These are phyloP conservation scores for Pyrocoelia pectoralis DNA, from an alignment of 2,888 invertebrate genomes.

Conservation along the genomic window DNA sequence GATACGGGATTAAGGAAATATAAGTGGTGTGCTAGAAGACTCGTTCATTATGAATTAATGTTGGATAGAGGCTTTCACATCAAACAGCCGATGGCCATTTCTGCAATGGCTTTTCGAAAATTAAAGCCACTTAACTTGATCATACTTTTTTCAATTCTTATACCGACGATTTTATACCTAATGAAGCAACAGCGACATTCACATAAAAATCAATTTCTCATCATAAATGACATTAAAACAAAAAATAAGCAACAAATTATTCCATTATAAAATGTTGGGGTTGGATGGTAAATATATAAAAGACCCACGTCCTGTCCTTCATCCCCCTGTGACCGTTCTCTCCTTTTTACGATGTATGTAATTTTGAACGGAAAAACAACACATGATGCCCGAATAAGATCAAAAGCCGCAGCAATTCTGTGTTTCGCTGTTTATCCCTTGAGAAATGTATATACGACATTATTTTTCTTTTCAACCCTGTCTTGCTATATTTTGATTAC, in stretches of 20 bases:
- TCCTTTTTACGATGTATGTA: conserved; percentile 37
- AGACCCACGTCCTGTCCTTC: conserved; percentile 30
- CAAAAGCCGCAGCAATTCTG: conserved; percentile 36
- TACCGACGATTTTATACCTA: not conserved
- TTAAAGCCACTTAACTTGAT: conserved; percentile 8
- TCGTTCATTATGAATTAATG: conserved; percentile 37
- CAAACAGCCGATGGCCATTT: conserved; percentile 48
- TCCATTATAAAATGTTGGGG: conserved; percentile 21
- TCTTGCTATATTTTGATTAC: conserved; percentile 30
- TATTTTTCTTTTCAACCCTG: conserved; percentile 32
- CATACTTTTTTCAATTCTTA: not conserved
- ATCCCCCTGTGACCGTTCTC: conserved; percentile 35
- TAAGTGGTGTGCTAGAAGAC: conserved; percentile 54
- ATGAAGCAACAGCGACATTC: not conserved
- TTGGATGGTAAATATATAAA: conserved; percentile 28
- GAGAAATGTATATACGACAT: conserved; percentile 30
- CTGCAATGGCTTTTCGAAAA: conserved; percentile 41
- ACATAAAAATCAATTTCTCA: no score
- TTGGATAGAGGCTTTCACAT: conserved; percentile 43
- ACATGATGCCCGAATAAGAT: conserved; percentile 39
- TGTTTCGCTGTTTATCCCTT: conserved; percentile 29
- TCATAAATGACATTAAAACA: no score
- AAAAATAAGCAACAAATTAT: conserved; percentile 5
- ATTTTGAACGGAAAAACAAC: conserved; percentile 39
- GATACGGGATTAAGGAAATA: conserved; percentile 61